Conservation (phyloP, 2,797 vertebrate species). For the Synanceia verrucosa region DNA sequence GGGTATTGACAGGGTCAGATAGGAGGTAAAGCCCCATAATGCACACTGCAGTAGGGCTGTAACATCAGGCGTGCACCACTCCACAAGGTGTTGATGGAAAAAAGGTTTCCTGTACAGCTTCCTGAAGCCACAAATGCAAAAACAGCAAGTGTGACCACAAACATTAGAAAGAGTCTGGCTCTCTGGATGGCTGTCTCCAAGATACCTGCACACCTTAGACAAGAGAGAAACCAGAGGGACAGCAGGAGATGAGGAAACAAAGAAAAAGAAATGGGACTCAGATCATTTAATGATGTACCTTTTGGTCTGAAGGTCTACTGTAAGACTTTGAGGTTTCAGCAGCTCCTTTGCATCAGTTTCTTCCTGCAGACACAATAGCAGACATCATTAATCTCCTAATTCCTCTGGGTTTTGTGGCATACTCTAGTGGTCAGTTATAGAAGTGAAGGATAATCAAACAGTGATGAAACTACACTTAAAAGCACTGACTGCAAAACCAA, state of each 20-base stretch:
- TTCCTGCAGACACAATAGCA: slow-evolving; percentile 46
- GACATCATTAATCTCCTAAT: neutral
- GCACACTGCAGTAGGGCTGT: slow-evolving; percentile 50
- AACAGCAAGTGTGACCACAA: slow-evolving; percentile 24
- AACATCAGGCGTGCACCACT: slow-evolving; percentile 13
- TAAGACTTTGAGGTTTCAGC: neutral
- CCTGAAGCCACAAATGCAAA: slow-evolving; percentile 16
- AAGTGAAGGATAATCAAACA: neutral
- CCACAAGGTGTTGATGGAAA: slow-evolving; percentile 34
- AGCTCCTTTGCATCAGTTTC: slow-evolving; percentile 25
- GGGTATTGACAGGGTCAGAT: slow-evolving; percentile 39
- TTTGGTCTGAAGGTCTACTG: slow-evolving; percentile 4
- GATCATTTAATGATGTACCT: slow-evolving; percentile 30
- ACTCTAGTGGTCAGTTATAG: slow-evolving; percentile 12
- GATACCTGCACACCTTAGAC: slow-evolving; percentile 16
- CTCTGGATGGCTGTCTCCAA: neutral
- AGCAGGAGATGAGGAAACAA: neutral
- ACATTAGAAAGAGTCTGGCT: slow-evolving; percentile 15
- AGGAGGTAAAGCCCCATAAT: slow-evolving; percentile 58
- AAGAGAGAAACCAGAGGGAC: neutral
- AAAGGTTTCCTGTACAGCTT: neutral
- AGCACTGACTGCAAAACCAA: neutral
- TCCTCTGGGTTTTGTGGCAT: neutral
- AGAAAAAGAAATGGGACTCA: neutral
- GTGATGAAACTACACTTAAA: neutral